phyloP scores from a whole-genome alignment of 1,140 invertebrate genomes.

The Caligus rogercresseyi region DNA sequence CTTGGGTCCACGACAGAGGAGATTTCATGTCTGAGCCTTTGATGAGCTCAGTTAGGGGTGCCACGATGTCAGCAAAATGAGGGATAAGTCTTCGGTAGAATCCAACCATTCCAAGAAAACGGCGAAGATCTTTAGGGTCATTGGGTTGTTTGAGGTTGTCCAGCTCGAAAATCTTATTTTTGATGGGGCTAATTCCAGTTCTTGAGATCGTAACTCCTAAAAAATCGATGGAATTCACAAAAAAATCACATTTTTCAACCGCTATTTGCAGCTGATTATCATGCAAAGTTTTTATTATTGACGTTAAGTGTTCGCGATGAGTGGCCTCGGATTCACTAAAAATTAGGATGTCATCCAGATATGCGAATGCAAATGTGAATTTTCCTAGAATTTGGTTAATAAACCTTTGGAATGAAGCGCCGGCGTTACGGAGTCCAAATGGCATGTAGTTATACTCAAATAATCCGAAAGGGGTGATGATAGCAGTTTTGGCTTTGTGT shows the following conservation, averaged over 20 bases:
- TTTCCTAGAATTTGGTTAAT: constrained; percentile 16
- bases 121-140: neutral
- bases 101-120: constrained; percentile 21
- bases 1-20: neutral
- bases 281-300: neutral
- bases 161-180: neutral
- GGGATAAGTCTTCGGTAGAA: constrained; percentile 22
- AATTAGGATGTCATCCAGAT: constrained; percentile 38
- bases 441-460: constrained; percentile 22
- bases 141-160: neutral
- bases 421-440: constrained; percentile 21
- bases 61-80: neutral
- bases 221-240: neutral
- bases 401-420: constrained; percentile 20
- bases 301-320: constrained; percentile 1
- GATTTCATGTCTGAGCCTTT: neutral
- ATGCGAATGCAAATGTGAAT: neutral
- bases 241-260: constrained; percentile 2
- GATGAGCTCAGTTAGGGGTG: constrained; percentile 18
- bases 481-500: constrained; percentile 23
- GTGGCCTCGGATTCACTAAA: constrained; percentile 21
- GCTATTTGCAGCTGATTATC: neutral
- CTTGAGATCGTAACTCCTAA: constrained; percentile 3
- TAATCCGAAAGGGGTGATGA: constrained; percentile 22
- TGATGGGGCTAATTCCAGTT: neutral